Evolutionary conservation across 2,797 vertebrate species (phyloP).

Genomic region (Tokudaia tokunoshimensis): DNA sequence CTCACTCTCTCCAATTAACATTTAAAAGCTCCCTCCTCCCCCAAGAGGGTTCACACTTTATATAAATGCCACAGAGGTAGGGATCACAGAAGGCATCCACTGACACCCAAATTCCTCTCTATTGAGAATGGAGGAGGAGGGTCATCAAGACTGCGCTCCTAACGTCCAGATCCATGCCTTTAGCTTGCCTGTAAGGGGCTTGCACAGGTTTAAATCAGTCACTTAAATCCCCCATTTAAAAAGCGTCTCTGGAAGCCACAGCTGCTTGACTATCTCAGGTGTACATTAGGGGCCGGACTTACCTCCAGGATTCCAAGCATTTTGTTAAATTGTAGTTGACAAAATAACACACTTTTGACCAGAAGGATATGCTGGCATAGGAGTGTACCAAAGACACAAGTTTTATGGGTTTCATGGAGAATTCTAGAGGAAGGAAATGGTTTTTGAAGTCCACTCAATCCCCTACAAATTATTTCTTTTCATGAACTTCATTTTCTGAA

Average conservation of each 20-base stretch:
- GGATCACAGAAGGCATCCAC: not conserved
- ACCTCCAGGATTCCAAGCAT: conserved; percentile 58
- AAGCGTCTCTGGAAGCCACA: not conserved
- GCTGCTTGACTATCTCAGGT: conserved; percentile 8
- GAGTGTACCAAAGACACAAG: not conserved
- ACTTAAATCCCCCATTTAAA: not conserved
- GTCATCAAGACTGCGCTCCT: conserved; percentile 31
- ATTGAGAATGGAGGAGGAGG: not conserved
- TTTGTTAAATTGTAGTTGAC: conserved; percentile 69
- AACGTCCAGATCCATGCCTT: conserved; percentile 58
- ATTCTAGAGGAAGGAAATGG: conserved; percentile 60
- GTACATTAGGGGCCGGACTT: not conserved
- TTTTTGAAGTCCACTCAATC: conserved; percentile 8
- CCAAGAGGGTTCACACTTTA: not conserved
- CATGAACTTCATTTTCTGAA: conserved; percentile 35
- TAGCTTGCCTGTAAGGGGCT: conserved; percentile 31
- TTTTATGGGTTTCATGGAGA: conserved; percentile 59
- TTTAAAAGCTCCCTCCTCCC: not conserved
- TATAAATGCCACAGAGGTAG: not conserved
- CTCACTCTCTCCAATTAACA: not conserved
- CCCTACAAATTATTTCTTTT: conserved; percentile 34
- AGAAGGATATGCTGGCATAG: conserved; percentile 18
- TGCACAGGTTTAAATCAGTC: conserved; percentile 26
- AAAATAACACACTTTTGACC: conserved; percentile 67
- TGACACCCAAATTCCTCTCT: not conserved